Evolutionary conservation across 2,888 invertebrate species (phyloP).

Genomic region (Lutraria lutraria): DNA sequence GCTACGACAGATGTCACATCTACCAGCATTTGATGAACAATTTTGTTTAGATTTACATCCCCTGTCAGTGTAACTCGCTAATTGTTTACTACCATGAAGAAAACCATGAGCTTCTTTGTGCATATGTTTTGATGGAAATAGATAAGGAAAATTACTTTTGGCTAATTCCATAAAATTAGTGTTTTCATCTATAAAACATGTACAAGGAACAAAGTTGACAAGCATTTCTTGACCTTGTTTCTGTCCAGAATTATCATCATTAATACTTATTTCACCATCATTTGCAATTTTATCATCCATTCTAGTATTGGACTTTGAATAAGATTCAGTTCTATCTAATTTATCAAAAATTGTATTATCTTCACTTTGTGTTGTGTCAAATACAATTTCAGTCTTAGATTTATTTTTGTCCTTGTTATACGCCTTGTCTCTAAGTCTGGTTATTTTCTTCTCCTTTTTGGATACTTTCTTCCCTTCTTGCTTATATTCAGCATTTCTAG

Average conservation of each 20-base stretch:
- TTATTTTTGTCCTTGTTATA: not conserved
- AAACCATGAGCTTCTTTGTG: not conserved
- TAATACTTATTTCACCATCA: not conserved
- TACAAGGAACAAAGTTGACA: slow-evolving; percentile 74
- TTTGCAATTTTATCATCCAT: not conserved
- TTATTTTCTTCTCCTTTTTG: slow-evolving; percentile 88
- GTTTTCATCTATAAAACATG: slow-evolving; percentile 73
- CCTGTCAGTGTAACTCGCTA: not conserved
- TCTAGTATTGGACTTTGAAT: not conserved
- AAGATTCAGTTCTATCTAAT: not conserved
- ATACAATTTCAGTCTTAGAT: not conserved
- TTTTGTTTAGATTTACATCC: not conserved
- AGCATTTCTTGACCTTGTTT: not conserved
- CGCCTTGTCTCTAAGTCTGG: slow-evolving; percentile 37
- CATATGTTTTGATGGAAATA: slow-evolving; percentile 1
- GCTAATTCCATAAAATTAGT: slow-evolving; percentile 73
- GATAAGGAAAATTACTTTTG: slow-evolving; percentile 45
- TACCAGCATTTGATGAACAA: not conserved
- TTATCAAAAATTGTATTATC: not conserved
- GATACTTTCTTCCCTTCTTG: slow-evolving; percentile 82
- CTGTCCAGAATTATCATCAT: not conserved
- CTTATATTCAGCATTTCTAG: slow-evolving; percentile 60
- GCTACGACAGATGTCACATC: not conserved
- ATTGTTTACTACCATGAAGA: not conserved
- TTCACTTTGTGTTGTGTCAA: not conserved